Conservation (phyloP, 2,797 vertebrate species). For the Neosalanx taihuensis region DNA sequence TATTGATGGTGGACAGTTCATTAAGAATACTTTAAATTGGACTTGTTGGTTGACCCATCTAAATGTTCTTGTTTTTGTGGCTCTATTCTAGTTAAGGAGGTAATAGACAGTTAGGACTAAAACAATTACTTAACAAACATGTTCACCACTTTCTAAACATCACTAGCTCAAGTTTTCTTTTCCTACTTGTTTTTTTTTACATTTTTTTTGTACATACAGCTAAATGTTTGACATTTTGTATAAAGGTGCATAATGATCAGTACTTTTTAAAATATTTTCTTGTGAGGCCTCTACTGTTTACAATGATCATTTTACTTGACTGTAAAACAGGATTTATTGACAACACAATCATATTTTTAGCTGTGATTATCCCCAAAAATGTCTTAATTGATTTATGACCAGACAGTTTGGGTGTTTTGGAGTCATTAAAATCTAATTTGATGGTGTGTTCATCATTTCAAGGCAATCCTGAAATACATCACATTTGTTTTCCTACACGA, state of each 20-base stretch:
- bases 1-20: no score
- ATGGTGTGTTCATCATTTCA: slow-evolving; percentile 19
- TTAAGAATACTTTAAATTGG: slow-evolving; percentile 13
- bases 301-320: slow-evolving; percentile 45
- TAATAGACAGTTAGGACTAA: background rate
- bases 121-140: slow-evolving; percentile 17
- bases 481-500: slow-evolving; percentile 47
- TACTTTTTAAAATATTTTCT: slow-evolving; percentile 25
- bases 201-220: background rate
- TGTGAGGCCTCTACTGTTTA: slow-evolving; percentile 59
- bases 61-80: slow-evolving; percentile 3
- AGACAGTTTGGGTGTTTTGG: background rate
- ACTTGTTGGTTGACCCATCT: slow-evolving; percentile 7
- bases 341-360: slow-evolving; percentile 23
- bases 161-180: no score
- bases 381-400: slow-evolving; percentile 12
- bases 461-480: slow-evolving; percentile 59
- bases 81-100: background rate
- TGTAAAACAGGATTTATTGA: slow-evolving; percentile 31
- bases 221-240: slow-evolving; percentile 24
- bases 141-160: slow-evolving; percentile 5
- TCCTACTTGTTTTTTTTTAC: no score
- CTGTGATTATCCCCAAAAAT: background rate
- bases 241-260: slow-evolving; percentile 17
- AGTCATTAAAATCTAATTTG: background rate